Base-by-base conservation (phyloP, 1,140 invertebrate species). In the Zeugodacus cucurbitae region DNA sequence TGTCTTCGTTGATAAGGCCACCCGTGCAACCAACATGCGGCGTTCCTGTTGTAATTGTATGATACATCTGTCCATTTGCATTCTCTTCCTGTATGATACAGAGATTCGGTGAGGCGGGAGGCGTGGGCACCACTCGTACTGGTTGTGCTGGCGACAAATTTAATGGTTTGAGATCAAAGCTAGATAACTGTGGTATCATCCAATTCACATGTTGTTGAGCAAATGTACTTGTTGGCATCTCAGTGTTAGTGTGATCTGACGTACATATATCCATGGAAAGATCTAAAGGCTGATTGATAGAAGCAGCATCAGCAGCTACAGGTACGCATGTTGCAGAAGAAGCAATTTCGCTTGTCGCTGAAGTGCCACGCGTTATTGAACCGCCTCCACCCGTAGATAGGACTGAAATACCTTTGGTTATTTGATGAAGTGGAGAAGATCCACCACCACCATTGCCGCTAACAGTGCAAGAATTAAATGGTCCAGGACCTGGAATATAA, bases 1-100 rank as follows among this genome's bases (percentile, higher is more conserved):
- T 48, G 34, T 90, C 88, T 20, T 89, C 89, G 22, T 54, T 88
- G 64, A 87, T 87, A 3, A 90, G 91, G 90, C 92, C 90, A 14
- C 89, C 91, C 0, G 91, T 93, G 41, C 92, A 90, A 34, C 89
- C 91, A 22, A 89, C 89, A 91, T 91, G 90, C 58, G 93, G 91
- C 34, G 91, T 89, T 87, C 92, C 87, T 10, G 92, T 93, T 64
- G 90, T 91, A 1, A 93, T 93, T 2, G 92, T 93, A 58, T 91
- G 92, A 58, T 91, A 91, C 90, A 91, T 91, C 59, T 92, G 91
- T 0, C 91, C 91, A 20, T 92, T 92, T 0, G 92, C 91, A 58
- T 93, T 95, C 93, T 98, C 97, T 91, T 98, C 97, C 91, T 97
- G 96, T 70, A 98, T 98, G 95, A 98, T 98, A 90, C 97, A 97